Conservation (phyloP, 2,797 vertebrate genomes). For the Syncerus caffer region DNA sequence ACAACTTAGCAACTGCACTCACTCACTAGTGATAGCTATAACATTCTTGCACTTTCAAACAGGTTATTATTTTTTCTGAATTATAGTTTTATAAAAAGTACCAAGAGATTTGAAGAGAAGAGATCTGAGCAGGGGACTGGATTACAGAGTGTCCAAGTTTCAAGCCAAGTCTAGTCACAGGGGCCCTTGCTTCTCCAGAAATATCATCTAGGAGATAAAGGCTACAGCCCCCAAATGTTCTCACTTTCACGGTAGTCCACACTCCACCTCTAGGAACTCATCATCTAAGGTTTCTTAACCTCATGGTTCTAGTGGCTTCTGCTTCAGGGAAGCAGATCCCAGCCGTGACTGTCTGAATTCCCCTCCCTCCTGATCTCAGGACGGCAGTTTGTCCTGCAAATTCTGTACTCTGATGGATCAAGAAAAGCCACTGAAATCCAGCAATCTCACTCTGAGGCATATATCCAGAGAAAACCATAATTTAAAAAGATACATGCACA, state of each 20-base stretch:
- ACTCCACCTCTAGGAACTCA: background rate
- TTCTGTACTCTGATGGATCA: background rate
- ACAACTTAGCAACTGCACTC: too few relatives aligned
- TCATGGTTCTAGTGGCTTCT: background rate
- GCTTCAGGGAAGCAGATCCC: background rate
- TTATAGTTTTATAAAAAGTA: background rate
- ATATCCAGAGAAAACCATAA: background rate
- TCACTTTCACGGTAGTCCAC: background rate
- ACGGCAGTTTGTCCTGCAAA: background rate
- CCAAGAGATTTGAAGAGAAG: background rate
- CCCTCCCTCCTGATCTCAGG: background rate
- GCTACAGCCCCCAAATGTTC: background rate
- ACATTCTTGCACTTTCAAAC: background rate
- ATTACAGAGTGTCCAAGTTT: background rate
- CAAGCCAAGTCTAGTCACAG: background rate
- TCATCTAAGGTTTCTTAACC: background rate
- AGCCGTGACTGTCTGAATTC: background rate
- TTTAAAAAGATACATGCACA: background rate
- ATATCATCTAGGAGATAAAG: background rate
- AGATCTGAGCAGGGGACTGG: background rate
- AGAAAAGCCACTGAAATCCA: background rate
- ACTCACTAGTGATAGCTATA: background rate
- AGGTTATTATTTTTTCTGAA: background rate
- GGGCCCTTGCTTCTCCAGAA: background rate
- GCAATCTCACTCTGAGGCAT: background rate